Conservation (phyloP, 2,888 invertebrate species). For the Ectemnius continuus region DNA sequence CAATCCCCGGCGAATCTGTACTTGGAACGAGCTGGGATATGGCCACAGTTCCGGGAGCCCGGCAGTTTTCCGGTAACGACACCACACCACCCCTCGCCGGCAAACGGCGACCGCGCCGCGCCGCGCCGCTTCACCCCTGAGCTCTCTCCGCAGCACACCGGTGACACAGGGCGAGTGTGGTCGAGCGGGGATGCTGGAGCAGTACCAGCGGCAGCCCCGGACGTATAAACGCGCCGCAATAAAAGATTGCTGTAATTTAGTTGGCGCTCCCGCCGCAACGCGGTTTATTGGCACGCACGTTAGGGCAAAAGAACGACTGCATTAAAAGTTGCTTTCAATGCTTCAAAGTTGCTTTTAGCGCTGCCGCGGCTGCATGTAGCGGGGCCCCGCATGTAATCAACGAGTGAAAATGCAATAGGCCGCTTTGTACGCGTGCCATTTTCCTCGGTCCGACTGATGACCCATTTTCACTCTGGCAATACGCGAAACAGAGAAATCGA, state of each 20-base stretch:
- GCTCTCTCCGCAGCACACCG: no score
- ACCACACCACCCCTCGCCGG: neutral
- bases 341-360: no score
- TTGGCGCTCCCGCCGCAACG: conserved; percentile 22
- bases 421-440: neutral
- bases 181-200: neutral
- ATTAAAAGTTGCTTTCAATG: conserved; percentile 26
- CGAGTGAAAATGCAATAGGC: no score
- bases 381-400: no score
- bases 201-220: conserved; percentile 4
- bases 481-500: neutral
- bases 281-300: conserved; percentile 39
- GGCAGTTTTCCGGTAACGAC: conserved; percentile 40
- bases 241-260: conserved; percentile 57
- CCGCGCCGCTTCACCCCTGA: no score
- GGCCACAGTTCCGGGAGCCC: conserved; percentile 26
- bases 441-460: no score
- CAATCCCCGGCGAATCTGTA: conserved; percentile 57
- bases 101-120: no score
- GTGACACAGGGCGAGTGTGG: no score
- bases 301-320: conserved; percentile 31
- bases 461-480: no score
- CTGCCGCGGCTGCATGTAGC: no score
- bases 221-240: conserved; percentile 53
- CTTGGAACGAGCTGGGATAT: conserved; percentile 52